Percentiles rank a stretch among this genome's conserved stretches.
These are phyloP conservation scores for Holotrichia oblita DNA, from an alignment of 1,140 invertebrate species.

Conservation along the genomic window DNA sequence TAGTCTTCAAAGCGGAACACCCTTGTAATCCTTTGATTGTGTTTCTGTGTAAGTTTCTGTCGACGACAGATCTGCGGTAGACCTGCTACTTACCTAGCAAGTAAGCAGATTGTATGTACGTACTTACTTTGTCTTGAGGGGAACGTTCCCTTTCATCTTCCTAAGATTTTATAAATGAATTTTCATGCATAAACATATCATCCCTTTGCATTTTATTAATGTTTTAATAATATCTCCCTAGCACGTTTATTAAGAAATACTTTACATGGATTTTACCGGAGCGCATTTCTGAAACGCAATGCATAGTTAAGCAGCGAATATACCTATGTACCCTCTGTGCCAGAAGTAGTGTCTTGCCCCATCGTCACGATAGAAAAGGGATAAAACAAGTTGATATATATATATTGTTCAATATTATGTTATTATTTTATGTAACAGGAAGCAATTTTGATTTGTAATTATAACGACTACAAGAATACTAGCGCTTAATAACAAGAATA, in stretches of 20 bases:
- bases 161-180: constrained; percentile 33
- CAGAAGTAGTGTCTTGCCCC: too few relatives aligned
- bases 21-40: constrained; percentile 48
- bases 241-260: not conserved
- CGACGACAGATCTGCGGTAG: constrained; percentile 46
- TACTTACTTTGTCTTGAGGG: constrained; percentile 25
- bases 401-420: too few relatives aligned
- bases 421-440: too few relatives aligned
- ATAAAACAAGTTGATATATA: too few relatives aligned
- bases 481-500: too few relatives aligned
- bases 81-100: constrained; percentile 44
- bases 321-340: too few relatives aligned
- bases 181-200: constrained; percentile 13
- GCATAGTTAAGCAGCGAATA: too few relatives aligned
- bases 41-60: constrained; percentile 47
- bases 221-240: not conserved
- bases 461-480: too few relatives aligned
- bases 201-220: constrained; percentile 11
- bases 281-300: too few relatives aligned
- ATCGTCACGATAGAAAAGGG: too few relatives aligned
- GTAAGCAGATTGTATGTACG: constrained; percentile 43
- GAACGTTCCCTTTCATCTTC: constrained; percentile 45
- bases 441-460: too few relatives aligned
- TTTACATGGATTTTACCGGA: not conserved
- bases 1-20: constrained; percentile 45